Evolutionary conservation across 2,888 invertebrate species (phyloP), one percentile per base, ranked within the genome.

Genomic region (Mythimna loreyi): DNA sequence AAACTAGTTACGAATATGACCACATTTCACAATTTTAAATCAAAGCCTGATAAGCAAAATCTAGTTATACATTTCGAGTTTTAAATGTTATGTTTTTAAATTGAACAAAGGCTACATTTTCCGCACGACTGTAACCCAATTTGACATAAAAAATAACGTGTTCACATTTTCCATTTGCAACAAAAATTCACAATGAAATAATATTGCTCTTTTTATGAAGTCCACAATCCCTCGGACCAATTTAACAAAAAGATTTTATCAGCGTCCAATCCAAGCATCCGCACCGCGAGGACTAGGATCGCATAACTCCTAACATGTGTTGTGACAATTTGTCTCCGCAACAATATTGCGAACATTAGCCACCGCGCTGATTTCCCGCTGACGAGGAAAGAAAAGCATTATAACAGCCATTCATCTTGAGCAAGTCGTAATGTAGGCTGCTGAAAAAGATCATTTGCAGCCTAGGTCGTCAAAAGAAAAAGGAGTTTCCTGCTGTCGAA

Each of bases 311-410:
- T 78, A 78, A 86, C 90, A 89, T 84, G 85, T 89, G 91, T 86
- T 85, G 87, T 82, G 85, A 84, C 85, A 86, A 90, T 90, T 89
- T 89, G 89, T 91, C 88, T 87, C 80, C 62, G 36, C 66, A 79
- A 87, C 87, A 89, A 90, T 87, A 89, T 84, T 79, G 79, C 79
- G 64, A 72, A 55, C 73, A 83, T 84, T 82, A 82, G 71, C 71
- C 64, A 60, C 74, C 81, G 72, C 85, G 70, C 79, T 83, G 81
- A 85, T 83, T 81, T 50, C 72, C 62, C 25, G 9, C 73, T 63
- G 73, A 65, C 67, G 64, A 81, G 47, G 67, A 47, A 72, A 65
- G 70, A 68, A 69, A 68, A 63, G 58, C 59, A 53, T 66, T 78
- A 60, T 66, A 61, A 63, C 60, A 47, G n/a, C 53, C 53, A 78